Evolutionary conservation across 2,797 vertebrate genomes (phyloP).

Genomic region (Tadarida brasiliensis): DNA sequence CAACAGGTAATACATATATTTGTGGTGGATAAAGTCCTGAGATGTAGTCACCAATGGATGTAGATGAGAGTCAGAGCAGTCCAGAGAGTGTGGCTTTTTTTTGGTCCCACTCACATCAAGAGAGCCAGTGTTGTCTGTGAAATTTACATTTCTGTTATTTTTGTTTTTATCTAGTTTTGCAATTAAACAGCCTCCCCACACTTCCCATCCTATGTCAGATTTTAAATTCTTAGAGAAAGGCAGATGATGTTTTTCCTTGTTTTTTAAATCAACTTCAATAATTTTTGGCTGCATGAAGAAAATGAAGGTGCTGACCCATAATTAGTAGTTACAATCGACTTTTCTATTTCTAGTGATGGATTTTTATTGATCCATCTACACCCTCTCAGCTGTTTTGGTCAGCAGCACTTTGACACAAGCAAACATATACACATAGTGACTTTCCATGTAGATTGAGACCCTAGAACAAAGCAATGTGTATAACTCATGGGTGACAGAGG

Average conservation of each 20-base stretch:
- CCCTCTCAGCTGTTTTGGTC: background rate
- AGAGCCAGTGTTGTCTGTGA: background rate
- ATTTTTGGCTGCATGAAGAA: background rate
- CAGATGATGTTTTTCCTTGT: background rate
- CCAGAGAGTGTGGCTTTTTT: background rate
- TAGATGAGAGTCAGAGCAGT: background rate
- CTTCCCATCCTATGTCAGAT: background rate
- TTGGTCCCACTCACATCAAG: background rate
- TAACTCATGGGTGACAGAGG: background rate
- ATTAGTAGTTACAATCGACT: conserved; percentile 1
- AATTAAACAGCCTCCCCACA: background rate
- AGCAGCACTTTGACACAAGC: background rate
- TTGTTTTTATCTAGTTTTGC: background rate
- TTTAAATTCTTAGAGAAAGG: conserved; percentile 38
- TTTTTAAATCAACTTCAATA: conserved; percentile 20
- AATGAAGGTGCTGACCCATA: background rate
- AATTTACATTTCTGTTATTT: background rate
- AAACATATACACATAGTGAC: background rate
- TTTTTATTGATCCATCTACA: background rate
- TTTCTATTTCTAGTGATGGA: background rate
- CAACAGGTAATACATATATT: background rate
- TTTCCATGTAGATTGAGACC: background rate
- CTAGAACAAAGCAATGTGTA: background rate
- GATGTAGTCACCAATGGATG: background rate
- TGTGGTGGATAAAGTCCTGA: background rate